Percentiles rank a stretch among this genome's conserved stretches.
phyloP scores from a whole-genome alignment of 2,113 vertebrate species.

The Phocoena sinus region DNA sequence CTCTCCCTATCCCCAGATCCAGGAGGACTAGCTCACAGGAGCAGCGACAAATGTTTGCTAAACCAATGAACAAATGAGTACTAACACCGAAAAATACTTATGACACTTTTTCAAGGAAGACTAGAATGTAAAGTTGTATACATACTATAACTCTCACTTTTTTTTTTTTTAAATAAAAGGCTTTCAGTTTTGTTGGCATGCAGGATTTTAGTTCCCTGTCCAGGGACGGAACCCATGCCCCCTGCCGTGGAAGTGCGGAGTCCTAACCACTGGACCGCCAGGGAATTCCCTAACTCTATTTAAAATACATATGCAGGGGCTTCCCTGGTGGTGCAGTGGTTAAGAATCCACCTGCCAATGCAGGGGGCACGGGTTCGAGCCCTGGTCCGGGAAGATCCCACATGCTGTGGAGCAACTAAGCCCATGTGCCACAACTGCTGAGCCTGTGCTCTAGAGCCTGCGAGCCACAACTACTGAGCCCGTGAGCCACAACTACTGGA shows the following conservation, averaged over 20 bases:
- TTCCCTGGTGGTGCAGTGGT: too few relatives aligned
- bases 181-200: background rate
- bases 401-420: too few relatives aligned
- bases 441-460: too few relatives aligned
- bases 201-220: background rate
- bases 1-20: background rate
- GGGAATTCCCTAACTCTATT: background rate
- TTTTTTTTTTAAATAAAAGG: background rate
- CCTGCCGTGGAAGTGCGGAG: background rate
- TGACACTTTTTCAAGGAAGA: background rate
- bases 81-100: background rate
- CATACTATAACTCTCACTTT: background rate
- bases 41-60: background rate
- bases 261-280: background rate
- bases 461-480: too few relatives aligned
- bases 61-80: background rate
- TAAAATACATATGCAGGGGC: background rate
- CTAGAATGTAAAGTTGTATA: background rate
- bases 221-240: background rate
- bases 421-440: too few relatives aligned
- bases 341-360: too few relatives aligned
- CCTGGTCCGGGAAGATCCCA: too few relatives aligned
- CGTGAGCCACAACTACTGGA: too few relatives aligned
- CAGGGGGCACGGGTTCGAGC: too few relatives aligned
- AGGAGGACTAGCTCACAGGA: background rate